Conservation (phyloP, 2,113 vertebrate genomes). For the Psittacula cyanocephala region DNA sequence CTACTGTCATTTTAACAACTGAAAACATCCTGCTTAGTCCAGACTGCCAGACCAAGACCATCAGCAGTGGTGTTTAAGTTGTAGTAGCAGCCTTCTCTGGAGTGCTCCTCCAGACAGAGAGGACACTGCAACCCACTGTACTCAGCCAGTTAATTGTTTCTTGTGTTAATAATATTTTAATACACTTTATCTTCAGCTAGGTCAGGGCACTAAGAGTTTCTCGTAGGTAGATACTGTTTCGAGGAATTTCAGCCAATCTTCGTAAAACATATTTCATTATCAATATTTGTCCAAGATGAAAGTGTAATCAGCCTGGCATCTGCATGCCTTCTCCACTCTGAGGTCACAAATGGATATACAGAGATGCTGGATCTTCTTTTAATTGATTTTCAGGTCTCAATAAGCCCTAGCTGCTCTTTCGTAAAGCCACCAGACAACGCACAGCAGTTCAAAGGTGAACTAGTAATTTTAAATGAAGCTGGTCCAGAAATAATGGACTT, state of each 20-base stretch:
- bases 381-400: slow-evolving; percentile 42
- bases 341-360: neutral
- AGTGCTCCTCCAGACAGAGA: neutral
- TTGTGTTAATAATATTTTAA: neutral
- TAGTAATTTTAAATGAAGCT: neutral
- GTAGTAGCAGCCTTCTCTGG: neutral
- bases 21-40: neutral
- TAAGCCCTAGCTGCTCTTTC: neutral
- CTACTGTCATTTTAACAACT: neutral
- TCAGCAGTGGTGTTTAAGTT: neutral
- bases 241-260: neutral
- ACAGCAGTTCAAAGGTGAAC: slow-evolving; percentile 12
- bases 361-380: neutral
- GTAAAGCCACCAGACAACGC: neutral
- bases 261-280: neutral
- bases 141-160: neutral
- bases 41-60: neutral
- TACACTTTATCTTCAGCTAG: neutral
- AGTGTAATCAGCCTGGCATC: neutral
- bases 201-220: neutral
- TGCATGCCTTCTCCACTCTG: neutral
- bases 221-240: neutral
- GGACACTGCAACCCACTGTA: neutral
- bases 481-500: neutral
- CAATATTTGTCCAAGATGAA: slow-evolving; percentile 32